Evolutionary conservation across 2,797 vertebrate species (phyloP), one percentile per base, ranked within the genome.

Genomic region (Phoxinus dragarum): DNA sequence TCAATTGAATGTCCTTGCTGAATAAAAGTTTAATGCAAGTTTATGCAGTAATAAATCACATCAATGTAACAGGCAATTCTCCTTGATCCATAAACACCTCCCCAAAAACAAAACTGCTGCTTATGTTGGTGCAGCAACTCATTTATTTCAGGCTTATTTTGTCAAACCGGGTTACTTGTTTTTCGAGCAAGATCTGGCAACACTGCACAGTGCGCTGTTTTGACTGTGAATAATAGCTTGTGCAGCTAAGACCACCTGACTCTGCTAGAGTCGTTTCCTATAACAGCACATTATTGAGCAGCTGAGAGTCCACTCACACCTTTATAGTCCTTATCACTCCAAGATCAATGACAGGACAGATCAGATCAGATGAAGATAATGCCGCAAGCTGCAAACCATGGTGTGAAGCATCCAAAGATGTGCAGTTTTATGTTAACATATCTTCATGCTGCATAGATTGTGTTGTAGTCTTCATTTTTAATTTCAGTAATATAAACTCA

Each of bases 181-280:
- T 80, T n/a, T 49, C 0, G 2, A n/a, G 42, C 6, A 23, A 21
- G 42, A 79, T 79, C 56, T 80, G 78, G 61, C 61, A 79, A 79
- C 76, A 42, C n/a, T 31, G 40, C 90, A 92, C 89, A 83, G 85
- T 23, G 87, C 56, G 21, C 78, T 72, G 54, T 79, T 88, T 84
- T 56, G 85, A 81, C 88, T 73, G 76, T 82, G 88, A 89, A 72
- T 44, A 85, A 88, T 81, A 79, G 86, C 82, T 83, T 61, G 38
- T 75, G 68, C 84, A 73, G 42, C 87, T 67, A 47, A 68, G 88
- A 89, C 40, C 89, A 79, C 78, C 90, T 89, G 89, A 71, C 83
- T 81, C 79, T 40, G 88, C 89, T 75, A 86, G 85, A 87, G 71
- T 59, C 61, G 76, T 79, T 52, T 77, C 31, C 74, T 54, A 84